Conservation (phyloP, 2,797 vertebrate genomes). For the Babyrousa celebensis region DNA sequence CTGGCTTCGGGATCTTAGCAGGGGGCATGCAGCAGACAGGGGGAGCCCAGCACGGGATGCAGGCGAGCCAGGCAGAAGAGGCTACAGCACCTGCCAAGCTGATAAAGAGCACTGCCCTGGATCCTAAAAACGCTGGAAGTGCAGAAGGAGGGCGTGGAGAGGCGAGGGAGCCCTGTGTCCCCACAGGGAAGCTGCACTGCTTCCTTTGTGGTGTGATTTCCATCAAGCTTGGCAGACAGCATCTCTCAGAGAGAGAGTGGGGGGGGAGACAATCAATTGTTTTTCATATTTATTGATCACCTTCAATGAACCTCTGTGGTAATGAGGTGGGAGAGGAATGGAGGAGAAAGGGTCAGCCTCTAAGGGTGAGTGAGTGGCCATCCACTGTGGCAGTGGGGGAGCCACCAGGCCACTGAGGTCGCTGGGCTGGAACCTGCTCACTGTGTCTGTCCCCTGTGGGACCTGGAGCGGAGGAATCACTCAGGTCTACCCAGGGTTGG, state of each 20-base stretch:
- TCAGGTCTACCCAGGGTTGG: neutral
- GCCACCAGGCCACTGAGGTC: neutral
- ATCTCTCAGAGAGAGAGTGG: conserved; percentile 52
- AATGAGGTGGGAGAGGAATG: conserved; percentile 37
- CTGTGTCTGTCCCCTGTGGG: neutral
- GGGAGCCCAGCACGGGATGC: neutral
- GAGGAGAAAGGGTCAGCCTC: conserved; percentile 14
- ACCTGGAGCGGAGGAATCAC: fast-evolving
- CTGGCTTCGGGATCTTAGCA: conserved; percentile 21
- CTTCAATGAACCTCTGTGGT: conserved; percentile 61
- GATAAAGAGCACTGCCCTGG: conserved; percentile 50
- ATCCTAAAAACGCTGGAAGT: conserved; percentile 76
- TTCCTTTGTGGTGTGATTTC: conserved; percentile 68
- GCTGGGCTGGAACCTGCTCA: neutral
- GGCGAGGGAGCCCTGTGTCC: neutral
- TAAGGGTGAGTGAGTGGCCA: neutral
- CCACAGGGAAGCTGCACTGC: neutral
- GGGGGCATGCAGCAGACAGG: neutral
- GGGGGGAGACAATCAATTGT: conserved; percentile 70
- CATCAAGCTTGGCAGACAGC: conserved; percentile 20
- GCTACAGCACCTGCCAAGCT: conserved; percentile 68
- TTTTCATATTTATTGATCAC: conserved; percentile 81
- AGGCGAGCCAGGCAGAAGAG: conserved; percentile 44
- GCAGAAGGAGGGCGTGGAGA: neutral
- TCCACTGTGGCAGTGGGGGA: neutral